These are phyloP conservation scores for Enteromius argenteus DNA, from an alignment of 2,797 vertebrate genomes.

Conservation along the genomic window DNA sequence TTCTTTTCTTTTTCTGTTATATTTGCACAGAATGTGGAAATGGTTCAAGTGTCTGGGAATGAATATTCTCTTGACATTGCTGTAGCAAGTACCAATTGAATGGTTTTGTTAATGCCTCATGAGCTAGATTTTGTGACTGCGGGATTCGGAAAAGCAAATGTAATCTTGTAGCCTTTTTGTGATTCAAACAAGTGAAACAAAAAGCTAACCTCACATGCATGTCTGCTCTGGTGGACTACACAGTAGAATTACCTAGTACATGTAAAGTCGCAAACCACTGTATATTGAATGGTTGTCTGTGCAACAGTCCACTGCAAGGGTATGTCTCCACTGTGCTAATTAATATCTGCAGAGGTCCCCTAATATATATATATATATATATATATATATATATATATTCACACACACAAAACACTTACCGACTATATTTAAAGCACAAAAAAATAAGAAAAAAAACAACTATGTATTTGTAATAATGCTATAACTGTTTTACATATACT, in stretches of 20 bases:
- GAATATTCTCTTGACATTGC: conserved; percentile 67
- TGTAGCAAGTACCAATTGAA: conserved; percentile 63
- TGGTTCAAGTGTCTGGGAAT: conserved; percentile 72
- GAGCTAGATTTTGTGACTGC: conserved; percentile 69
- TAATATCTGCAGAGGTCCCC: conserved; percentile 48
- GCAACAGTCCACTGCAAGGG: conserved; percentile 53
- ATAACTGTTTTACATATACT: conserved; percentile 39
- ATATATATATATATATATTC: conserved; percentile 35
- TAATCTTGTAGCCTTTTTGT: conserved; percentile 54
- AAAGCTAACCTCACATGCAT: conserved; percentile 66
- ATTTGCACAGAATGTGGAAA: conserved; percentile 78
- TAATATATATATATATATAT: neutral
- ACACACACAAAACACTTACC: conserved; percentile 23
- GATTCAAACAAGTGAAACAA: conserved; percentile 66
- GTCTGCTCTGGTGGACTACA: conserved; percentile 64
- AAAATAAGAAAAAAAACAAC: neutral
- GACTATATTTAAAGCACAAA: conserved; percentile 51
- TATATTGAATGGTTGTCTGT: conserved; percentile 50
- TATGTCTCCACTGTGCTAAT: conserved; percentile 54
- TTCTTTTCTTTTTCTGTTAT: conserved; percentile 43
- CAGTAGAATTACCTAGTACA: conserved; percentile 63
- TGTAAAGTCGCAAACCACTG: conserved; percentile 72
- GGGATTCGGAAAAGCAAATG: conserved; percentile 67
- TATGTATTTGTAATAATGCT: conserved; percentile 40
- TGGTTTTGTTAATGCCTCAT: conserved; percentile 69